Evolutionary conservation across 1,140 invertebrate species (phyloP).

Genomic region (Pentalonia nigronervosa): DNA sequence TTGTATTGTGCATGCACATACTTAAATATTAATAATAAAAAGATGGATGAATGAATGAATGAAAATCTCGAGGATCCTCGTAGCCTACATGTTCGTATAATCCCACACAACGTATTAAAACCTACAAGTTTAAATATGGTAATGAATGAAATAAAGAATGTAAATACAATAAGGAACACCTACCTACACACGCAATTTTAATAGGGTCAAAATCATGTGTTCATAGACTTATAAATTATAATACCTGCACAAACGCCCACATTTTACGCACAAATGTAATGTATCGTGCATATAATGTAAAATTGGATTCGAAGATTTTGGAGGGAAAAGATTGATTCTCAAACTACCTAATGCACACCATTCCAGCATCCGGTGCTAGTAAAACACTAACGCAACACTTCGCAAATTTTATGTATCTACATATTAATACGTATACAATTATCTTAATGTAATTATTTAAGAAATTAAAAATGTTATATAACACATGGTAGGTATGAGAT

Average conservation of each 20-base stretch:
- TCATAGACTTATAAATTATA: constrained; percentile 23
- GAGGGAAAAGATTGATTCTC: constrained; percentile 37
- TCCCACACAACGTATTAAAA: constrained; percentile 47
- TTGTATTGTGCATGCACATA: neutral
- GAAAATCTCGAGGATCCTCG: constrained; percentile 19
- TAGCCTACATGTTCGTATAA: constrained; percentile 40
- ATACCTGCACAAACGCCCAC: constrained; percentile 4
- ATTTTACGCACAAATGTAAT: neutral
- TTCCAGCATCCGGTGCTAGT: neutral
- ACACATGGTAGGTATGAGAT: neutral
- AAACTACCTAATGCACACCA: neutral
- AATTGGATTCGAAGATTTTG: neutral
- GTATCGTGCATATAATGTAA: neutral
- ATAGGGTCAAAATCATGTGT: constrained; percentile 46
- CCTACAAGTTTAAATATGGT: constrained; percentile 45
- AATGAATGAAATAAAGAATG: constrained; percentile 24
- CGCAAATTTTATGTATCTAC: neutral
- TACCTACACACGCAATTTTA: constrained; percentile 47
- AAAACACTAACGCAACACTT: too few relatives aligned
- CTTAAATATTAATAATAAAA: neutral
- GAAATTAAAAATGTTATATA: neutral
- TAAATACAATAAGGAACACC: constrained; percentile 35
- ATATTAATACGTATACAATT: neutral
- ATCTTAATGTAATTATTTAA: neutral
- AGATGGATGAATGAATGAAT: neutral